A percentile compares a stretch with the other conserved stretches of the same genome.
Evolutionary conservation across 2,797 vertebrate species (phyloP).

Genomic region (Myotis pilosus): DNA sequence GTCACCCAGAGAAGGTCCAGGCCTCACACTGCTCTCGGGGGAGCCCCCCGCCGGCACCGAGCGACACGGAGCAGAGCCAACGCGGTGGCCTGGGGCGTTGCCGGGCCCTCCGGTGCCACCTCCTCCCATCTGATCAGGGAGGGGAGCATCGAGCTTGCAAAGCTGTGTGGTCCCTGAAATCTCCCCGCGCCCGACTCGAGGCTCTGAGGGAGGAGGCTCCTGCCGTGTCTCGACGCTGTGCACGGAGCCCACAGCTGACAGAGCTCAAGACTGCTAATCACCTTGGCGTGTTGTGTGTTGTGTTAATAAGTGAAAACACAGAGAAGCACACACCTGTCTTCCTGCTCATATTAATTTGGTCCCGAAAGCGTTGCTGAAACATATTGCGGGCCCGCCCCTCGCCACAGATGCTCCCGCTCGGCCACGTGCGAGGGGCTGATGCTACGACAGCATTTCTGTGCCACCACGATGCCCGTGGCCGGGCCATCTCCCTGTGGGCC

Average conservation of each 20-base stretch:
- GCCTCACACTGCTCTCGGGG: neutral
- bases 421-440: neutral
- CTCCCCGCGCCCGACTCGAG: neutral
- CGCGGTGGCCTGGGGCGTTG: neutral
- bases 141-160: constrained; percentile 18
- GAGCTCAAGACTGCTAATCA: constrained; percentile 59
- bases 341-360: constrained; percentile 37
- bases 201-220: neutral
- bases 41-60: neutral
- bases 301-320: constrained; percentile 64
- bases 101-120: constrained; percentile 16
- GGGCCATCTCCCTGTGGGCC: constrained; percentile 68
- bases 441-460: constrained; percentile 59
- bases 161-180: neutral
- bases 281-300: constrained; percentile 66
- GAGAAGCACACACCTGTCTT: constrained; percentile 74
- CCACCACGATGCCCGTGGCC: constrained; percentile 70
- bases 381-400: neutral
- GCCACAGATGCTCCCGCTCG: constrained; percentile 54
- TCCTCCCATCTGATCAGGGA: constrained; percentile 4
- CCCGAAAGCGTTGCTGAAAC: constrained; percentile 64
- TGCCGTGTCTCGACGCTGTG: neutral
- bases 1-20: neutral
- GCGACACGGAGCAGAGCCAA: neutral
- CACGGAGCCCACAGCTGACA: constrained; percentile 8